These are phyloP conservation scores for Struthio camelus DNA, from an alignment of 2,113 vertebrate species.

Conservation along the genomic window DNA sequence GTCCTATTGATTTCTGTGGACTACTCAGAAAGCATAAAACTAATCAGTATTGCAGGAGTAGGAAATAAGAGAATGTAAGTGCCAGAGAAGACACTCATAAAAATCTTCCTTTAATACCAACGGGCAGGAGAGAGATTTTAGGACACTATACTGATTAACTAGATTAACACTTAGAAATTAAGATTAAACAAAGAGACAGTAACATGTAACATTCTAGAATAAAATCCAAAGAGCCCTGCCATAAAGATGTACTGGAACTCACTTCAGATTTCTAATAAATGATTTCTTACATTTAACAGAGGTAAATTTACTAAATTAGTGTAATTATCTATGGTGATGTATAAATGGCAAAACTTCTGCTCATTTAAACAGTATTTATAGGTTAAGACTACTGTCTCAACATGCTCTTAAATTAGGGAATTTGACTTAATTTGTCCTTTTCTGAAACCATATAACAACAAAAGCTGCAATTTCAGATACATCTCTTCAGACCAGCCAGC, in stretches of 20 bases:
- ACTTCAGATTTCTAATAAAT: neutral
- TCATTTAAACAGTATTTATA: neutral
- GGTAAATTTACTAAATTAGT: neutral
- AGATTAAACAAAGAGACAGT: neutral
- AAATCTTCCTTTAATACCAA: neutral
- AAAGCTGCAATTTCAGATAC: neutral
- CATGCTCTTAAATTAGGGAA: neutral
- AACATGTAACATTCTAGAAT: neutral
- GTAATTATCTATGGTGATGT: neutral
- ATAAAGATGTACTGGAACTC: neutral
- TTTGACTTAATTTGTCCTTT: neutral
- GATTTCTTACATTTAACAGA: neutral
- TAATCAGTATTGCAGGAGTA: neutral
- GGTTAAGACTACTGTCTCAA: neutral
- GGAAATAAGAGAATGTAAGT: neutral
- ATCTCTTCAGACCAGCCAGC: neutral
- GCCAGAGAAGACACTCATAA: neutral
- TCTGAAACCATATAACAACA: neutral
- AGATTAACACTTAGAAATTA: neutral
- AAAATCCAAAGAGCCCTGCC: neutral
- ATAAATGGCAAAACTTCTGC: neutral
- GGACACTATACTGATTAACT: neutral
- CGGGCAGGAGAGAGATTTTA: neutral
- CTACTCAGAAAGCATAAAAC: neutral
- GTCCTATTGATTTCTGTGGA: neutral